Percentiles rank a stretch among this genome's conserved stretches.
phyloP scores from a whole-genome alignment of 2,797 vertebrate species.

The Crax fasciolata region DNA sequence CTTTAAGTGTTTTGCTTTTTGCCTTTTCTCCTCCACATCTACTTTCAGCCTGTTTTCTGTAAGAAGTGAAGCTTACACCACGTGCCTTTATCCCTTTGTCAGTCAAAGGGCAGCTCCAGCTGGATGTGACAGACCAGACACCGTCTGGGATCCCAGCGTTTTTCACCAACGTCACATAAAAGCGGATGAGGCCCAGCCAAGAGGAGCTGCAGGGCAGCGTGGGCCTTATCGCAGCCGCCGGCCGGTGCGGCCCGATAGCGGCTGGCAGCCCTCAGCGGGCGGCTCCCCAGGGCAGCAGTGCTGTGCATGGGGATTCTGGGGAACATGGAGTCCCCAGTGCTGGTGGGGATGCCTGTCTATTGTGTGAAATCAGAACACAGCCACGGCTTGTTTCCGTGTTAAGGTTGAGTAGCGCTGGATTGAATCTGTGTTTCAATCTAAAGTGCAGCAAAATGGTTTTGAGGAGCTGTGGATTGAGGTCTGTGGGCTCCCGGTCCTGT shows the following conservation, averaged over 20 bases:
- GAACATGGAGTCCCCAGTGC: neutral
- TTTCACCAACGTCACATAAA: fast-evolving
- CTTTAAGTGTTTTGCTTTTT: neutral
- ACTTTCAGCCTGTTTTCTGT: neutral
- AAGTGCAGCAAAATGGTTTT: neutral
- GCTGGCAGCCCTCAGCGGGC: conserved; percentile 31
- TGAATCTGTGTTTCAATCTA: fast-evolving
- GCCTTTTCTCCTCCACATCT: neutral
- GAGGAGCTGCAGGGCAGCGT: neutral
- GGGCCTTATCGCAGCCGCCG: neutral
- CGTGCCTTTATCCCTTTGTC: neutral
- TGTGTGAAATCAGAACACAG: fast-evolving
- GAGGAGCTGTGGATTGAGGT: fast-evolving
- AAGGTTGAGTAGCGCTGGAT: neutral
- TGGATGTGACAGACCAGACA: fast-evolving
- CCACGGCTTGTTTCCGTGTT: neutral
- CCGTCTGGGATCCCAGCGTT: fast-evolving
- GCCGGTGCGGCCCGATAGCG: neutral
- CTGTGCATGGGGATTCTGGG: too few relatives aligned
- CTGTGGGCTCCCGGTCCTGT: fast-evolving
- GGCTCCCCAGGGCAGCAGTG: neutral
- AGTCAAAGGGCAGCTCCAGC: fast-evolving
- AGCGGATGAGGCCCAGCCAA: neutral
- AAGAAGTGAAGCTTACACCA: neutral
- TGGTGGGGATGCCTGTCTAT: neutral